phyloP scores from a whole-genome alignment of 1,140 invertebrate genomes.

The Linepithema humile region DNA sequence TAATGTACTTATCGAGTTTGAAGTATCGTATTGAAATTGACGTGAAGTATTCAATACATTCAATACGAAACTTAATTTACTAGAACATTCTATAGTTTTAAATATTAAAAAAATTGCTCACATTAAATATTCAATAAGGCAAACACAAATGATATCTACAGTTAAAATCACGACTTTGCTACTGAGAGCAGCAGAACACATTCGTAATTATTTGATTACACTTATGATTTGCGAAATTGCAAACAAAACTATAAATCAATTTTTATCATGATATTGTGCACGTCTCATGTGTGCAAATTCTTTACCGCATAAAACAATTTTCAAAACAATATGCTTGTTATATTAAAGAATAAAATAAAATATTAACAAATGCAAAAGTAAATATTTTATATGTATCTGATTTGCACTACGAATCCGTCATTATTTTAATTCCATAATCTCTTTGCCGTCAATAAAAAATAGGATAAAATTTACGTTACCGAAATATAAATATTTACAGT shows the following conservation, averaged over 20 bases:
- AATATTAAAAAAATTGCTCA: neutral
- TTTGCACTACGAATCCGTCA: neutral
- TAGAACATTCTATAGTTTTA: neutral
- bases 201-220: neutral
- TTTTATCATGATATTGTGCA: neutral
- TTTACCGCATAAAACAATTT: neutral
- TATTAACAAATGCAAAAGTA: neutral
- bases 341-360: neutral
- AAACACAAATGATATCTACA: neutral
- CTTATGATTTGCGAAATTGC: neutral
- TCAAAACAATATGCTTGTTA: no score
- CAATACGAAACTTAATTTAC: neutral
- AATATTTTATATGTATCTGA: neutral
- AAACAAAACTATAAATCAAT: neutral
- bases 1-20: neutral
- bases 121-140: slow-evolving; percentile 16
- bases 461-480: neutral
- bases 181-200: neutral
- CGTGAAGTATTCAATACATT: neutral
- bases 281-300: neutral
- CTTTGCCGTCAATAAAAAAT: neutral
- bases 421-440: neutral
- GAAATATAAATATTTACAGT: no score
- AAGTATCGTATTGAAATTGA: neutral
- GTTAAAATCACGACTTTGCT: neutral